Evolutionary conservation across 2,113 vertebrate genomes (phyloP), one percentile per base, ranked within the genome.

Genomic region (Melanocharis versteri): DNA sequence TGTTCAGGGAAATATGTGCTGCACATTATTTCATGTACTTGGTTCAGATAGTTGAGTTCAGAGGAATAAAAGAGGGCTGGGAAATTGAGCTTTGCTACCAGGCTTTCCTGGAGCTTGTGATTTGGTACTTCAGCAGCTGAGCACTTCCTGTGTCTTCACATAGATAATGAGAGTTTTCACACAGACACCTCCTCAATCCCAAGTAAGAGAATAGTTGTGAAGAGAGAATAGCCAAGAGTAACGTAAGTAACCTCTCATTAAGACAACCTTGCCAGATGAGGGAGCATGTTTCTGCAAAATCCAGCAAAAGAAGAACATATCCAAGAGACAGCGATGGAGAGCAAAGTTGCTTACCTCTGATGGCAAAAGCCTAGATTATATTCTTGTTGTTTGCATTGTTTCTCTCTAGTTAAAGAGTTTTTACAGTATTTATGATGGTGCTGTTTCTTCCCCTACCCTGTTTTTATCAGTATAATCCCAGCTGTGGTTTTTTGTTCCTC

Each of bases 101-200:
- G 70, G 35, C 23, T 71, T 79, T 82, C 50, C 44, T 84, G 60
- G 37, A 92, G 61, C 57, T 22, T 31, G 0, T 24, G 21, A 2
- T 0, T 8, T 70, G 45, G 45, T 68, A 57, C n/a, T 72, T 69
- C 54, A 83, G 54, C 45, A 90, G 62, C 68, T 53, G 48, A 60
- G 66, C 0, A 1, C 24, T 64, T 92, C 47, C 30, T n/a, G 13
- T 56, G 39, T 44, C 53, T 85, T 68, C 79, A 30, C 0, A 0
- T 22, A 69, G 37, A 15, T 61, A 42, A 37, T 57, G 71, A 83
- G 37, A 27, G 30, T 61, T 91, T 84, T 65, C 50, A 69, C 18
- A 40, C n/a, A 40, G 53, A 33, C 58, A 44, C 28, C 24, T 86
- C 23, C 58, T 58, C 71, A 90, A 57, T 81, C 64, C 68, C 53